Evolutionary conservation across 1,140 invertebrate genomes (phyloP), one percentile per base, ranked within the genome.

Genomic region (Anastrepha ludens): DNA sequence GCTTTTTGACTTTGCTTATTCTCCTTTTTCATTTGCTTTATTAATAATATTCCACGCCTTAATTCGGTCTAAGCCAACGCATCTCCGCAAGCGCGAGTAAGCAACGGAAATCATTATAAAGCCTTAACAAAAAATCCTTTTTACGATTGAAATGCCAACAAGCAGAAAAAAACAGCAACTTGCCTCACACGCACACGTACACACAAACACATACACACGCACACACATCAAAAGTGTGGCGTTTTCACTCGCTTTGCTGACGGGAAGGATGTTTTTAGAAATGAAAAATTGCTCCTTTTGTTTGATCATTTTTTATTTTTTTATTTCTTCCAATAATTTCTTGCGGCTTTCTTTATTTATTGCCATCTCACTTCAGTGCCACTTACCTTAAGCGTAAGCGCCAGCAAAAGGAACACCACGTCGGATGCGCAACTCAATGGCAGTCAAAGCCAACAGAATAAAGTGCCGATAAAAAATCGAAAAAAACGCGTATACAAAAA

Each of bases 41-140:
- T 62, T 13, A 9, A 4, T 62, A 13, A 62, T 62, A 17, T 62
- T 62, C 3, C 4, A 11, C 39, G 41, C 41, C 41, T 17, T 74
- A 39, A 44, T 44, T n/a, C 13, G 9, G 15, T n/a, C 41, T 44
- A 74, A 44, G 41, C 41, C 41, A 3, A 6, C 41, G 41, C 39
- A 29, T 17, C 44, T 3, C 67, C 67, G 0, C 67, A 74, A 47
- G 39, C 13, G 39, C 39, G 44, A 74, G 44, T 74, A 44, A 74
- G 39, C 39, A 74, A 74, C 39, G 67, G 41, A 74, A 74, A 74
- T 74, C 67, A 74, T 74, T 74, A 67, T 41, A 67, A 67, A 67
- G 29, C 4, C 29, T 67, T 67, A 39, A 44, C 39, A 74, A 74
- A 44, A 74, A 74, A 74, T 74, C 67, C 41, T 74, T 44, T 74